These are phyloP conservation scores for Cinclus mexicanus DNA, from an alignment of 2,113 vertebrate species.

Conservation along the genomic window DNA sequence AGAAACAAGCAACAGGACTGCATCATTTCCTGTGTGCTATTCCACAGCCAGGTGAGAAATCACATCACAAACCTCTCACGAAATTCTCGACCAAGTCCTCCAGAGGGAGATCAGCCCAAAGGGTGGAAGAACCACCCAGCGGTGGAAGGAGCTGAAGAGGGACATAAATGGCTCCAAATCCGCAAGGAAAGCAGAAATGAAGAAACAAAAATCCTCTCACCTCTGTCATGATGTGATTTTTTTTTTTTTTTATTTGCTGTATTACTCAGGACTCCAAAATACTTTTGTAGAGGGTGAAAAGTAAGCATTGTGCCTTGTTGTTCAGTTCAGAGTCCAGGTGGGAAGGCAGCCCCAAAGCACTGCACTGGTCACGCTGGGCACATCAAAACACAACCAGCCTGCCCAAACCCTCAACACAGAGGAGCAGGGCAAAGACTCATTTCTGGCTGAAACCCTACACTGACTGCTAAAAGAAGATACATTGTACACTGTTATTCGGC, in stretches of 20 bases:
- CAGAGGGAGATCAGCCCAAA: not conserved
- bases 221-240: not conserved
- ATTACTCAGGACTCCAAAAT: not conserved
- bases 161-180: not conserved
- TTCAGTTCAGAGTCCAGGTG: not conserved
- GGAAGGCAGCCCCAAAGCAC: not conserved
- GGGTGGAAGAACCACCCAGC: not conserved
- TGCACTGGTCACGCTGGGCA: rapidly evolving
- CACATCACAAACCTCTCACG: rapidly evolving
- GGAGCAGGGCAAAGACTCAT: not conserved
- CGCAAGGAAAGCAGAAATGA: not conserved
- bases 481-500: not conserved
- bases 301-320: not conserved
- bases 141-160: not conserved
- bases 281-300: not conserved
- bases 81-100: not conserved
- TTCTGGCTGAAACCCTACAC: not conserved
- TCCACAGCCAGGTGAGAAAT: not conserved
- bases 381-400: rapidly evolving
- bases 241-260: not conserved
- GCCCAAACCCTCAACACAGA: not conserved
- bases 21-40: rapidly evolving
- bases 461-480: not conserved
- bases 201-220: not conserved
- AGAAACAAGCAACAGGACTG: not conserved